Evolutionary conservation across 2,113 vertebrate genomes (phyloP).

Genomic region (Stigmatopora argus): DNA sequence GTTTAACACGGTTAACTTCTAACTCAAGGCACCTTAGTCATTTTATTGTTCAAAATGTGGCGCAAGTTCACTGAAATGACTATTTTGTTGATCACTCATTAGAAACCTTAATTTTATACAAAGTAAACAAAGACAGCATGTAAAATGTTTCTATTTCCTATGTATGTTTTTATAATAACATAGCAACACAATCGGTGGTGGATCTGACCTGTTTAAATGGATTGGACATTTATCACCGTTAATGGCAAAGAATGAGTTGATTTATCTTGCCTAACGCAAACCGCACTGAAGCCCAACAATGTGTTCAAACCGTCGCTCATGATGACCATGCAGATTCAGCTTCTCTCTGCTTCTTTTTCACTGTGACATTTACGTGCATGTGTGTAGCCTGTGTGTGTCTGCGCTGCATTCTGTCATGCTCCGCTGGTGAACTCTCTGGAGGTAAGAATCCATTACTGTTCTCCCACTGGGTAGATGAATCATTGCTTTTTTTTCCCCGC

Average conservation of each 20-base stretch:
- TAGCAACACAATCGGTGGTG: no score
- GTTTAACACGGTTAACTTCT: neutral
- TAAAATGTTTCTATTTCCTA: neutral
- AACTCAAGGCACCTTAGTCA: neutral
- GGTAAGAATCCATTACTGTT: conserved; percentile 45
- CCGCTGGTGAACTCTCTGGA: conserved; percentile 28
- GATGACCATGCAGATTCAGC: conserved; percentile 11
- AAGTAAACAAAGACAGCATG: neutral
- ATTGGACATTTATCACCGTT: no score
- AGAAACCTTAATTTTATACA: neutral
- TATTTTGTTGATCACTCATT: neutral
- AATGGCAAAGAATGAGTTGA: no score
- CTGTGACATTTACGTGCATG: conserved; percentile 13
- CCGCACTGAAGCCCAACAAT: neutral
- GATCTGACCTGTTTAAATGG: no score
- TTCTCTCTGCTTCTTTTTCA: conserved; percentile 1
- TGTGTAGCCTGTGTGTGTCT: conserved; percentile 9
- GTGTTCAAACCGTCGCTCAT: conserved; percentile 11
- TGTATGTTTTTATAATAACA: neutral
- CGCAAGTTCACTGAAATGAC: neutral
- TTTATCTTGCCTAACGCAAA: neutral
- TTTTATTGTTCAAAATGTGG: conserved; percentile 1
- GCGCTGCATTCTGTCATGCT: conserved; percentile 30
- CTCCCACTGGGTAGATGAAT: conserved; percentile 29
- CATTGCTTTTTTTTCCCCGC: conserved; percentile 31